Conservation (phyloP, 2,888 invertebrate species). For the Metalampra italica region DNA sequence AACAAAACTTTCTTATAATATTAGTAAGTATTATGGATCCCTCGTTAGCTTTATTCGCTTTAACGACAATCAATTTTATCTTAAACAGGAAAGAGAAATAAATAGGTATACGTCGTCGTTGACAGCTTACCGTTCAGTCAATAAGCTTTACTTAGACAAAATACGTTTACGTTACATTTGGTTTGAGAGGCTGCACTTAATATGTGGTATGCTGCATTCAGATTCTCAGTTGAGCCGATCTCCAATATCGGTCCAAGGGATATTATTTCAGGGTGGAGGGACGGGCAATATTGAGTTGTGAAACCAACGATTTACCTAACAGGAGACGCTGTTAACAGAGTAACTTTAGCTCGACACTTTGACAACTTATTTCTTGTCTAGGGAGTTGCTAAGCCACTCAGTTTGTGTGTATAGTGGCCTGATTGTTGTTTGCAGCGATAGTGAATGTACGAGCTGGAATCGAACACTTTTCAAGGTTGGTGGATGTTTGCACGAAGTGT, state of each 20-base stretch:
- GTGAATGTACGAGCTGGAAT: conserved; percentile 26
- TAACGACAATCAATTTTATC: too few relatives aligned
- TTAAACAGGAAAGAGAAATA: too few relatives aligned
- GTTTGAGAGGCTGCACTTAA: conserved; percentile 46
- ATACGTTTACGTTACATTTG: conserved; percentile 62
- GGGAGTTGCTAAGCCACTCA: conserved; percentile 63
- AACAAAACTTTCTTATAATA: too few relatives aligned
- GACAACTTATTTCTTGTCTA: conserved; percentile 77
- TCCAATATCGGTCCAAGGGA: conserved; percentile 63
- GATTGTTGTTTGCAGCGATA: conserved; percentile 50
- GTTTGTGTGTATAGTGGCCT: conserved; percentile 58
- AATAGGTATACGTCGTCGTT: too few relatives aligned
- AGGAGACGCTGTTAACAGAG: conserved; percentile 65
- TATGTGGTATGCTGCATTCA: conserved; percentile 54
- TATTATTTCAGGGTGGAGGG: conserved; percentile 67
- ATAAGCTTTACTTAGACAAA: conserved; percentile 55
- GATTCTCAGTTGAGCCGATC: conserved; percentile 50
- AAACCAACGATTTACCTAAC: conserved; percentile 74
- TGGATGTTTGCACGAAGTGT: neutral
- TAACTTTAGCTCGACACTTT: conserved; percentile 73
- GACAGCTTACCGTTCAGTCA: neutral
- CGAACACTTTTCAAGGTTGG: conserved; percentile 21
- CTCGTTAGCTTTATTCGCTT: too few relatives aligned
- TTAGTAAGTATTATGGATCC: too few relatives aligned
- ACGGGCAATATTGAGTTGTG: conserved; percentile 70